Base-by-base conservation (phyloP, 2,888 invertebrate genomes). In the Melanargia galathea region DNA sequence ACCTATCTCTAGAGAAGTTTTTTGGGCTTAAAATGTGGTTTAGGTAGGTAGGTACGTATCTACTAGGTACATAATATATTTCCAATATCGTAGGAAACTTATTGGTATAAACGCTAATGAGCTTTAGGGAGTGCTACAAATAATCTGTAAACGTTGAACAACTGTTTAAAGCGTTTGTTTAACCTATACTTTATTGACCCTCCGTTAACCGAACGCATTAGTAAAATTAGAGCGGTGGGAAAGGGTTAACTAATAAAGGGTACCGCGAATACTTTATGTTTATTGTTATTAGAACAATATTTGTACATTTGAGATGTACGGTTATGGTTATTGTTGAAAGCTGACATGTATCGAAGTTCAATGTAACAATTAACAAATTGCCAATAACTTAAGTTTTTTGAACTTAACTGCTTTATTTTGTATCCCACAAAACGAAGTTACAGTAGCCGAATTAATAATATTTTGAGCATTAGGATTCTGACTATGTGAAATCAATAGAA, bases 181-280 rank as follows among this genome's bases (percentile, higher is more conserved):
- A 83, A 83, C 78, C 71, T 75, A 81, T 82, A 83, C 80, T 83
- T 66, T 81, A 81, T 72, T 83, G 80, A 81, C 87, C 89, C 87
- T 83, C 78, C 79, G 80, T 82, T 81, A 77, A 77, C 75, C 67
- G 79, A 81, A 77, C 81, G 83, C 88, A 88, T 90, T 90, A 89
- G 90, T 90, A 89, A 90, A 90, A 89, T 86, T 89, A 90, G 90
- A 91, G 87, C 84, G 87, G 87, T 91, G 91, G 90, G 91, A 90
- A 91, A 89, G 88, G 90, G 90, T 89, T 90, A 51, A 16, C 52
- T 52, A 75, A 64, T 60, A 63, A 68, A 68, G 71, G 70, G 70
- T 73, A 72, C 78, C 73, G 79, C 79, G 77, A 78, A 81, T 82
- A 81, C 83, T 87, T 87, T 83, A 88, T 83, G 80, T 86, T 90